A percentile compares a stretch with the other conserved stretches of the same genome.
phyloP scores from a whole-genome alignment of 2,888 invertebrate species.

The Dryobota labecula region DNA sequence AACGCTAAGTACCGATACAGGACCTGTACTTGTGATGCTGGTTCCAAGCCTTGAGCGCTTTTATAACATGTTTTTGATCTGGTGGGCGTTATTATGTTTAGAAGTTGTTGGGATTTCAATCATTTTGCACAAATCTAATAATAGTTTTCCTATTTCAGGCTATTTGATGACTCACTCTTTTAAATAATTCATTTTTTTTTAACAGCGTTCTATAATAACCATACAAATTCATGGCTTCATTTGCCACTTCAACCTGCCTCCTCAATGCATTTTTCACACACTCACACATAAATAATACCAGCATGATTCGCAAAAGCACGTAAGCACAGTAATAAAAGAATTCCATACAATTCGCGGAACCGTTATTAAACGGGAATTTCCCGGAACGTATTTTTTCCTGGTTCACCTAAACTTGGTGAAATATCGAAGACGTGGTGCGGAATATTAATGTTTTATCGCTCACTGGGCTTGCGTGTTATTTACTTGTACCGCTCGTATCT shows the following conservation, averaged over 20 bases:
- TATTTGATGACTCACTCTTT: background rate
- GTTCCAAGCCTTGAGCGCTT: no score
- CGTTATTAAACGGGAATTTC: slow-evolving; percentile 40
- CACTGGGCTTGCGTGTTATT: slow-evolving; percentile 45
- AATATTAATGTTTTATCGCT: slow-evolving; percentile 66
- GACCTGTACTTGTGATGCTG: no score
- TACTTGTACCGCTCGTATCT: slow-evolving; percentile 33
- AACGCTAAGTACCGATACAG: no score
- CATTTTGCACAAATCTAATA: background rate
- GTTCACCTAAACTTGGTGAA: slow-evolving; percentile 50
- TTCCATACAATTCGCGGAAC: slow-evolving; percentile 27
- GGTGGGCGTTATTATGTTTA: background rate
- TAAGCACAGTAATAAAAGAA: slow-evolving; percentile 28
- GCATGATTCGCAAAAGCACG: slow-evolving; percentile 2
- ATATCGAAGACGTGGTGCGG: slow-evolving; percentile 54
- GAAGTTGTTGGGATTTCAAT: no score
- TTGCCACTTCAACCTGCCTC: background rate
- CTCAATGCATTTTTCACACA: background rate
- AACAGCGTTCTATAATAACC: background rate
- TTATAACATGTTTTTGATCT: background rate
- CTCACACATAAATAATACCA: background rate
- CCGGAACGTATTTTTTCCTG: slow-evolving; percentile 35
- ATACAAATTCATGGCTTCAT: no score
- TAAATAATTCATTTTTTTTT: background rate
- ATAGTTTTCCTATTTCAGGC: background rate